These are phyloP conservation scores for Chrysomela aeneicollis DNA, from an alignment of 2,888 invertebrate genomes.

Conservation along the genomic window DNA sequence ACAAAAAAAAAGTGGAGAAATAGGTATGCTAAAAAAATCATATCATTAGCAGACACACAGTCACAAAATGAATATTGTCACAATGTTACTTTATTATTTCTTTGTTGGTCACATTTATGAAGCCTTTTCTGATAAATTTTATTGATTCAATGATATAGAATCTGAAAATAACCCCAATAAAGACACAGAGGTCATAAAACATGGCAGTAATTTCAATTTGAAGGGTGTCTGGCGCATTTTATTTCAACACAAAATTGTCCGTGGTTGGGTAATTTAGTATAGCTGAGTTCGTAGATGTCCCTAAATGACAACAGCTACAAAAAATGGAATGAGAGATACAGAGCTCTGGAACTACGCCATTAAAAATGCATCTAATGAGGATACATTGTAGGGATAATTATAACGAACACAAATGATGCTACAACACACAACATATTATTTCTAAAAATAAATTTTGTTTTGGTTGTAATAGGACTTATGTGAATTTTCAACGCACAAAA, in stretches of 20 bases:
- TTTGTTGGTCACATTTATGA: too few relatives aligned
- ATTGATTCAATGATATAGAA: too few relatives aligned
- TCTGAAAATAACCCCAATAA: neutral
- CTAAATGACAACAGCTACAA: neutral
- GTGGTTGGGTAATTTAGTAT: neutral
- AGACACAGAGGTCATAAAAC: neutral
- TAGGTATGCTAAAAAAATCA: too few relatives aligned
- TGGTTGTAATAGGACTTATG: too few relatives aligned
- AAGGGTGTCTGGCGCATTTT: neutral
- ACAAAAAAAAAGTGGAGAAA: too few relatives aligned
- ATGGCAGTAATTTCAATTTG: neutral
- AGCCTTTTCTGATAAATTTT: too few relatives aligned
- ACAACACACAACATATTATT: neutral
- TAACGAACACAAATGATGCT: neutral
- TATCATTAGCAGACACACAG: too few relatives aligned
- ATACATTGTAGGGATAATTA: neutral
- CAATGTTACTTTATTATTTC: too few relatives aligned
- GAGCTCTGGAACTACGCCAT: neutral
- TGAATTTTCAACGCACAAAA: too few relatives aligned
- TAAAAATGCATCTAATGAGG: constrained; percentile 2
- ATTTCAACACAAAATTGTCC: neutral
- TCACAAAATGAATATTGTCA: too few relatives aligned
- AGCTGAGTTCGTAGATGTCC: neutral
- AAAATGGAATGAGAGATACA: neutral
- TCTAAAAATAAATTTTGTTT: too few relatives aligned